phyloP scores from a whole-genome alignment of 2,888 invertebrate genomes.

The Chymomyza caudatula region DNA sequence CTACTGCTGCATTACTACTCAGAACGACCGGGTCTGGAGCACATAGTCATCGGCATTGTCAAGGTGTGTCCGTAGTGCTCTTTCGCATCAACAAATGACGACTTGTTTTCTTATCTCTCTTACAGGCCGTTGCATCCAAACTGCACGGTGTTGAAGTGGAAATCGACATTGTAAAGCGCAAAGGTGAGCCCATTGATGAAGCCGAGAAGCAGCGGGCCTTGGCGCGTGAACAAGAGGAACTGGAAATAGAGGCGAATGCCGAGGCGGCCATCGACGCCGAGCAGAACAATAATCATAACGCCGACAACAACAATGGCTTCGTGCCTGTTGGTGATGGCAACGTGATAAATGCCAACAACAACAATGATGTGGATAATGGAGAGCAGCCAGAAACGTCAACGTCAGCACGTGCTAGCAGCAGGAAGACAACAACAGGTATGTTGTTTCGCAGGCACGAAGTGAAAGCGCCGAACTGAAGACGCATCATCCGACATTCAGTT shows the following conservation, averaged over 20 bases:
- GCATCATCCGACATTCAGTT: too few species aligned
- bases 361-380: slow-evolving; percentile 53
- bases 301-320: slow-evolving; percentile 51
- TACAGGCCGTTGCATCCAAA: slow-evolving; percentile 93
- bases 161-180: slow-evolving; percentile 92
- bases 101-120: slow-evolving; percentile 11
- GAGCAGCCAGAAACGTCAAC: neutral
- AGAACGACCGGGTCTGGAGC: slow-evolving; percentile 94
- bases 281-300: slow-evolving; percentile 67
- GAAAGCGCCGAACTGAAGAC: neutral
- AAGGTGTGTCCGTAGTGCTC: slow-evolving; percentile 81
- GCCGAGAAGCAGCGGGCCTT: slow-evolving; percentile 70
- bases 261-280: slow-evolving; percentile 38
- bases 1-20: slow-evolving; percentile 97
- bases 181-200: slow-evolving; percentile 82
- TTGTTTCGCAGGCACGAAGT: slow-evolving; percentile 7
- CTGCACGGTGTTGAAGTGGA: slow-evolving; percentile 95
- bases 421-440: slow-evolving; percentile 1
- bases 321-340: slow-evolving; percentile 1
- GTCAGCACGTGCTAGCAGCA: neutral
- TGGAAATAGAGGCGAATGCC: slow-evolving; percentile 40
- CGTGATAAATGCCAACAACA: slow-evolving; percentile 52
- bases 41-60: slow-evolving; percentile 97
- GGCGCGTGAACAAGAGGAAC: slow-evolving; percentile 50
- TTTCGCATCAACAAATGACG: neutral